Evolutionary conservation across 2,113 vertebrate genomes (phyloP).

Genomic region (Datnioides undecimradiatus): DNA sequence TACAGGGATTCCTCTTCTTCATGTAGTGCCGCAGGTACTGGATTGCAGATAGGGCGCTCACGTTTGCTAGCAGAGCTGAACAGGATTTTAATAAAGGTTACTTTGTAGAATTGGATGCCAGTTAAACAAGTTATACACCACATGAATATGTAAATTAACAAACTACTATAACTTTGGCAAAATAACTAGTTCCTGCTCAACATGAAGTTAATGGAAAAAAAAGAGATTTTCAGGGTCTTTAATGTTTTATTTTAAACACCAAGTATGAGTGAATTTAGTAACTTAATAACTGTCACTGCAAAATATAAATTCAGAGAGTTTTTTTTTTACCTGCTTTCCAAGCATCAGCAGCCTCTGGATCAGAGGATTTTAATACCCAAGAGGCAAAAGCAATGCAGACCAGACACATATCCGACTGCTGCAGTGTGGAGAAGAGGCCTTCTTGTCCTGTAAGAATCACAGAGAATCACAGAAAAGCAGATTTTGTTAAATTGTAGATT

Average conservation of each 20-base stretch:
- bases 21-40: constrained; percentile 90
- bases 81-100: constrained; percentile 51
- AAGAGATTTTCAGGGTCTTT: not conserved
- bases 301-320: not conserved
- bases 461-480: not conserved
- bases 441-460: constrained; percentile 70
- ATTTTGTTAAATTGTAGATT: not conserved
- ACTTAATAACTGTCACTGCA: not conserved
- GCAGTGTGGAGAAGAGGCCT: constrained; percentile 73
- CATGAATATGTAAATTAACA: not conserved
- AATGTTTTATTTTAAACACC: not conserved
- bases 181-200: not conserved
- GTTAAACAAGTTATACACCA: not conserved
- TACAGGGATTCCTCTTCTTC: constrained; percentile 60
- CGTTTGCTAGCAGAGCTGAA: constrained; percentile 93
- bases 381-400: constrained; percentile 96
- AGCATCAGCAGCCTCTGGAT: constrained; percentile 88
- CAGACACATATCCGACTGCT: constrained; percentile 92
- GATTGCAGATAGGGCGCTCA: constrained; percentile 95
- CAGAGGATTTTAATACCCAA: constrained; percentile 93
- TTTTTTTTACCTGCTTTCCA: constrained; percentile 93
- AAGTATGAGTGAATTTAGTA: not conserved
- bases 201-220: not conserved
- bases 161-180: not conserved
- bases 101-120: constrained; percentile 4